Percentiles rank a stretch among this genome's conserved stretches.
Conservation (phyloP, 53 echinoderm and acorn worm species). For the Astropecten irregularis region DNA sequence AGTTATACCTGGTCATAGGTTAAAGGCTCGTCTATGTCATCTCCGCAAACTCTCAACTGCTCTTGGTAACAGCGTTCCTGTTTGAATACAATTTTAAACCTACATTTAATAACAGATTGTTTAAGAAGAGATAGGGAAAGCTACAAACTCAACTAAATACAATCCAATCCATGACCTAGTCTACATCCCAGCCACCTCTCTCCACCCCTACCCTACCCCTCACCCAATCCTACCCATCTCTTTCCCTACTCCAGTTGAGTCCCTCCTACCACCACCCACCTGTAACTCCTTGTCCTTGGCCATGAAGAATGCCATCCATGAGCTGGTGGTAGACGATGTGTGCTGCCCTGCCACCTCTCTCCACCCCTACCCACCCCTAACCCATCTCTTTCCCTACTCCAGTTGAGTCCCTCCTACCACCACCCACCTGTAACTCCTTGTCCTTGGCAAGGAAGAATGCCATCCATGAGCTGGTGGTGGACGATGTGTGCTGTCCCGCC, state of each 20-base stretch:
- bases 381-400: neutral
- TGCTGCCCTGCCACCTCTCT: conserved; percentile 44
- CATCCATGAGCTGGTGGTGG: conserved; percentile 86
- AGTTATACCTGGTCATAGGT: conserved; percentile 79
- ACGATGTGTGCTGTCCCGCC: conserved; percentile 89
- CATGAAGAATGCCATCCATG: conserved; percentile 84
- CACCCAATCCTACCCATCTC: no score
- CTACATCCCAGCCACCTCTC: neutral
- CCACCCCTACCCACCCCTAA: neutral
- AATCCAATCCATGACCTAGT: no score
- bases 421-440: conserved; percentile 71
- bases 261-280: conserved; percentile 18
- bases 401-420: neutral
- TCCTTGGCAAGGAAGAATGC: conserved; percentile 82
- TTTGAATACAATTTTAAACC: neutral
- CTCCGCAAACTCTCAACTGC: conserved; percentile 62
- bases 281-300: conserved; percentile 78
- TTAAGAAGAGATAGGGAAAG: neutral
- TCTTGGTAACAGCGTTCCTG: conserved; percentile 75
- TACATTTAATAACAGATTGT: neutral
- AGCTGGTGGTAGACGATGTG: conserved; percentile 85
- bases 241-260: no score
- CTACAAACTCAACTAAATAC: no score
- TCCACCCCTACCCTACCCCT: neutral
- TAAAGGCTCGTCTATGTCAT: conserved; percentile 30